Evolutionary conservation across 2,888 invertebrate species (phyloP).

Genomic region (Lasioglossum lativentre): DNA sequence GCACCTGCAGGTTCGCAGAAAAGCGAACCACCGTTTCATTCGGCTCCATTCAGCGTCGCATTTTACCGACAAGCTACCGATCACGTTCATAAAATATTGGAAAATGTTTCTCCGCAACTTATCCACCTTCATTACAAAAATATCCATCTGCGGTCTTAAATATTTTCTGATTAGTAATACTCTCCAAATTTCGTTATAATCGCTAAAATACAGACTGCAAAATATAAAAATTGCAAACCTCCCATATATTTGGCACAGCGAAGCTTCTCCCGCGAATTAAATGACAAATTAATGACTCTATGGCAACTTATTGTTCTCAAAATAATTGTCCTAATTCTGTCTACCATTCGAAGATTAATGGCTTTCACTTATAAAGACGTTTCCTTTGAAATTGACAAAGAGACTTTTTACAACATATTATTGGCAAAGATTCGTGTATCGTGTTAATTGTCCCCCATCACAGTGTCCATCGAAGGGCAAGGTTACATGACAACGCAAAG

Average conservation of each 20-base stretch:
- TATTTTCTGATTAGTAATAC: neutral
- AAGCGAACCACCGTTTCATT: neutral
- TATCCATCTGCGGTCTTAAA: neutral
- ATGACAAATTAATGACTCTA: too few species aligned
- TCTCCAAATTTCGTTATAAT: too few species aligned
- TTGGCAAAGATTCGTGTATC: neutral
- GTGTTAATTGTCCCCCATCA: conserved; percentile 34
- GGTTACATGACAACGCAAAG: neutral
- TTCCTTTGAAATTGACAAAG: neutral
- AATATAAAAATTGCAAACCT: too few species aligned
- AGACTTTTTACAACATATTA: too few species aligned
- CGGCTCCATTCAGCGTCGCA: neutral
- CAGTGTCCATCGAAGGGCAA: neutral
- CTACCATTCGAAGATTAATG: neutral
- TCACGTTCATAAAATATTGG: neutral
- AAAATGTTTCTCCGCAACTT: neutral
- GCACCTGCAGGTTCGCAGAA: neutral
- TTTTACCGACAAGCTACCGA: neutral
- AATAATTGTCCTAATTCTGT: neutral
- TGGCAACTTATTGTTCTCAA: neutral
- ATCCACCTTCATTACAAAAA: neutral
- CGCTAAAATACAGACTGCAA: too few species aligned
- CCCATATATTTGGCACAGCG: too few species aligned
- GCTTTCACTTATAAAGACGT: neutral
- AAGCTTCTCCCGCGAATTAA: too few species aligned